Conservation (phyloP, 2,797 vertebrate genomes). For the Cynodonichthys magdalenae region DNA sequence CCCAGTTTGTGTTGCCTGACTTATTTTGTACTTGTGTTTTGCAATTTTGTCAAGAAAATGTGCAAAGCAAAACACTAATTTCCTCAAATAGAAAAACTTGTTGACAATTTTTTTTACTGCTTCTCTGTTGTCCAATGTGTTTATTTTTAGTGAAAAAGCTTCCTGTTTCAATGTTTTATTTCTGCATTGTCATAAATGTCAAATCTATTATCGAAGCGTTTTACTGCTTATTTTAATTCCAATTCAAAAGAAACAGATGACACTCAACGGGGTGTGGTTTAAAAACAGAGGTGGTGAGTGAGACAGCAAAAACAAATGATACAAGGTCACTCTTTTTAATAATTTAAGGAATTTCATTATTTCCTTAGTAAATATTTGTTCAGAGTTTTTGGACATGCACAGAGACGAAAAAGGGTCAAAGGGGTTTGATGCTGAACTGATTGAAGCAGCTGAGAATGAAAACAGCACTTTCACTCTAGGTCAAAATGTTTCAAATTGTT, state of each 20-base stretch:
- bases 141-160: too few relatives aligned
- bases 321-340: slow-evolving; percentile 76
- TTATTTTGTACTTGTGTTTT: slow-evolving; percentile 32
- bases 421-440: slow-evolving; percentile 52
- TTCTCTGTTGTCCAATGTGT: too few relatives aligned
- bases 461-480: slow-evolving; percentile 42
- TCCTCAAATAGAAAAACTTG: slow-evolving; percentile 4
- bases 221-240: too few relatives aligned
- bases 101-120: slow-evolving; percentile 11
- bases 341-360: slow-evolving; percentile 85
- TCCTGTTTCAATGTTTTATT: too few relatives aligned
- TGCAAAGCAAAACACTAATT: slow-evolving; percentile 16
- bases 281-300: slow-evolving; percentile 18
- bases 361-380: slow-evolving; percentile 83
- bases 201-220: too few relatives aligned
- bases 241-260: slow-evolving; percentile 37
- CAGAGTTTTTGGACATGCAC: slow-evolving; percentile 66
- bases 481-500: slow-evolving; percentile 62
- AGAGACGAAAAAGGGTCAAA: slow-evolving; percentile 44
- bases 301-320: slow-evolving; percentile 61
- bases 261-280: slow-evolving; percentile 44
- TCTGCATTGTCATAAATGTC: too few relatives aligned
- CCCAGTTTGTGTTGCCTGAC: slow-evolving; percentile 46
- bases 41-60: slow-evolving; percentile 29
- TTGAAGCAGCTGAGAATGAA: slow-evolving; percentile 49